Conservation (phyloP, 1,140 invertebrate species). For the Drepana arcuata region DNA sequence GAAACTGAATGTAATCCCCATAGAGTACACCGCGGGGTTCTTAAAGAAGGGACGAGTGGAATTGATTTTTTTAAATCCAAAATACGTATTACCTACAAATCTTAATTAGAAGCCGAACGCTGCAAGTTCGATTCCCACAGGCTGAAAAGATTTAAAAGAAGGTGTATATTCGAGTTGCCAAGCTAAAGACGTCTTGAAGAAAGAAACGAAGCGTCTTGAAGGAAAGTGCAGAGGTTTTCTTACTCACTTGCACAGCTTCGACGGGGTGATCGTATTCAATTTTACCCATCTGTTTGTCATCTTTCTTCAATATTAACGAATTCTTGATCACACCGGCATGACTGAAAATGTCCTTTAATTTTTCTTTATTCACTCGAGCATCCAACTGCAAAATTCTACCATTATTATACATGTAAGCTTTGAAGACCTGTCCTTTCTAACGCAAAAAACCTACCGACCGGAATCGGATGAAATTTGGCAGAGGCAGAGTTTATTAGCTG, state of each 20-base stretch:
- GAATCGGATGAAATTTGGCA: too few relatives aligned
- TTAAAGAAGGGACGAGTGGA: too few relatives aligned
- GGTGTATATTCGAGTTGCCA: background rate
- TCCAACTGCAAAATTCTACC: constrained; percentile 4
- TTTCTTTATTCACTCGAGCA: background rate
- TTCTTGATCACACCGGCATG: constrained; percentile 3
- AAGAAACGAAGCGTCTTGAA: background rate
- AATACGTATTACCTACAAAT: background rate
- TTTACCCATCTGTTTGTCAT: constrained; percentile 82
- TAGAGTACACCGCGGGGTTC: too few relatives aligned
- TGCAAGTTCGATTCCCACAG: too few relatives aligned
- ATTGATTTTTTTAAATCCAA: background rate
- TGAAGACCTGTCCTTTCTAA: too few relatives aligned
- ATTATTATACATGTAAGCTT: too few relatives aligned
- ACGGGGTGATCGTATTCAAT: constrained; percentile 96
- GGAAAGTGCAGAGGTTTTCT: background rate
- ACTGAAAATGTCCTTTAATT: constrained; percentile 7
- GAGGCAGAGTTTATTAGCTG: too few relatives aligned
- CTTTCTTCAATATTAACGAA: background rate
- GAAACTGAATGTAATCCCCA: too few relatives aligned
- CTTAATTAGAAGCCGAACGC: too few relatives aligned
- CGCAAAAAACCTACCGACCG: too few relatives aligned
- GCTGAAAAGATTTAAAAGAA: too few relatives aligned
- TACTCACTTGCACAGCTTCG: constrained; percentile 81
- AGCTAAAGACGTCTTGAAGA: background rate